phyloP scores from a whole-genome alignment of 2,797 vertebrate species.

The Pyrrhura leucotis region DNA sequence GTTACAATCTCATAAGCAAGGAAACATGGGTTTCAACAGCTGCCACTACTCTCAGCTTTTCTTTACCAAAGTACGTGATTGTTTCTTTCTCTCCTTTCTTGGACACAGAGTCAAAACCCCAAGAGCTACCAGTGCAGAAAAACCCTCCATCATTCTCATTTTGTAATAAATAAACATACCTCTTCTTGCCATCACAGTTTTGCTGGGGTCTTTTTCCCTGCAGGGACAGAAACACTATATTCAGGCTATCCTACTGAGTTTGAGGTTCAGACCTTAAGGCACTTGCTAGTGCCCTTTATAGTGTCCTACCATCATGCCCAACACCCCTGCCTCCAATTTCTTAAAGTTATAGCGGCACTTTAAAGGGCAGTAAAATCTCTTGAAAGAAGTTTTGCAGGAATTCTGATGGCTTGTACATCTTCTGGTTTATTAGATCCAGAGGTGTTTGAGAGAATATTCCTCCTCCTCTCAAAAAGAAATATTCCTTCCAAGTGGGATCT shows the following conservation, averaged over 20 bases:
- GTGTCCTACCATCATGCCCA: not conserved
- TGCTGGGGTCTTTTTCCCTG: not conserved
- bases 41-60: not conserved
- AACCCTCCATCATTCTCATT: not conserved
- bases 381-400: not conserved
- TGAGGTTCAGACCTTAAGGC: not conserved
- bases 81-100: not conserved
- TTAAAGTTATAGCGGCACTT: not conserved
- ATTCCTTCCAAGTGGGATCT: not conserved
- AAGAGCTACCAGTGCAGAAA: not conserved
- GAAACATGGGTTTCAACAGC: not conserved
- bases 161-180: not conserved
- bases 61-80: not conserved
- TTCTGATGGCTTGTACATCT: not conserved
- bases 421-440: not conserved
- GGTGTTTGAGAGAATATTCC: not conserved
- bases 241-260: not conserved
- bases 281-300: not conserved
- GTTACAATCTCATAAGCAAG: not conserved
- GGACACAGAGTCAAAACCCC: not conserved
- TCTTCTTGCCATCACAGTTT: not conserved
- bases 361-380: not conserved
- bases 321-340: rapidly evolving
- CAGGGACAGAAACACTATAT: not conserved
- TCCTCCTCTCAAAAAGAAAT: not conserved